Evolutionary conservation across 1,140 invertebrate genomes (phyloP).

Genomic region (Ceratoteleas bidentatus): DNA sequence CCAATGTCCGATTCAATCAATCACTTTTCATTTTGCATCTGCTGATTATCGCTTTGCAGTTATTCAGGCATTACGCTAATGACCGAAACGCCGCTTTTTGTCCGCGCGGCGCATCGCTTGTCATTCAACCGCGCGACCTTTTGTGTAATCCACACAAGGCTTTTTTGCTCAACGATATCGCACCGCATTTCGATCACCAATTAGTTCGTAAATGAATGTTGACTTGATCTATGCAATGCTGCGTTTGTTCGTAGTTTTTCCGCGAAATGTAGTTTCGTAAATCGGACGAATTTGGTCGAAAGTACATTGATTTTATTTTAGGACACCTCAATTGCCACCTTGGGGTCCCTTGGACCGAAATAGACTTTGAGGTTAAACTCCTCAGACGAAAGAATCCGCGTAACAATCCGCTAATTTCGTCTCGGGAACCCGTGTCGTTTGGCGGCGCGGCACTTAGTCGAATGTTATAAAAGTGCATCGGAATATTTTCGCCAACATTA

Average conservation of each 20-base stretch:
- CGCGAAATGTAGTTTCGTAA: too few relatives aligned
- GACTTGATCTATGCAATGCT: not conserved
- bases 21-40: constrained; percentile 45
- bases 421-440: too few relatives aligned
- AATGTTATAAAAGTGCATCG: not conserved
- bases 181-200: constrained; percentile 4
- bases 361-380: too few relatives aligned
- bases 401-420: not conserved
- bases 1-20: constrained; percentile 36
- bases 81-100: constrained; percentile 32
- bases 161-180: constrained; percentile 27
- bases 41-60: constrained; percentile 51
- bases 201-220: constrained; percentile 10
- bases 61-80: constrained; percentile 51
- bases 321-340: too few relatives aligned
- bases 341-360: too few relatives aligned
- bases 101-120: constrained; percentile 14
- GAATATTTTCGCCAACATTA: not conserved
- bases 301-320: too few relatives aligned
- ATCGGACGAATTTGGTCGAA: too few relatives aligned
- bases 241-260: too few relatives aligned
- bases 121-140: constrained; percentile 27
- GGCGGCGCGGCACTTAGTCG: not conserved
- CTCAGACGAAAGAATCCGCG: too few relatives aligned
- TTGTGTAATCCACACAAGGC: constrained; percentile 15